Evolutionary conservation across 1,140 invertebrate genomes (phyloP).

Genomic region (Aradophagus sp.): DNA sequence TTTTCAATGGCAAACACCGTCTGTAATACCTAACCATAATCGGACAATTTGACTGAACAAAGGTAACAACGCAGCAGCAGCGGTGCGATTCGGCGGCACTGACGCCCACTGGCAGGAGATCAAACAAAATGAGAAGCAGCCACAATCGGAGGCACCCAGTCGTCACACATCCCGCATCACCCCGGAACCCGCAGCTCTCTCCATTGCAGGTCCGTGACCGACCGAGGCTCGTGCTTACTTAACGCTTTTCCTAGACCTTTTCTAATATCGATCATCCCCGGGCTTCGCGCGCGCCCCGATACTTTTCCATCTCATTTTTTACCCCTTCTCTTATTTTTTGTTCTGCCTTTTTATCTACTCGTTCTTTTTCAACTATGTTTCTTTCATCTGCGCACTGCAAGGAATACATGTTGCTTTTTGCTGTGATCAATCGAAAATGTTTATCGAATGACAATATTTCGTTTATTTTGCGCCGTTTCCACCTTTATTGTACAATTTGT

Average conservation of each 20-base stretch:
- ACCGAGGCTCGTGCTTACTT: conserved; percentile 42
- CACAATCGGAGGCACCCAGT: conserved; percentile 65
- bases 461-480: not conserved
- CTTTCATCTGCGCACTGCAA: not conserved
- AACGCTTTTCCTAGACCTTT: conserved; percentile 37
- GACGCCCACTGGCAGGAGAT: conserved; percentile 65
- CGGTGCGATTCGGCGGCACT: conserved; percentile 65
- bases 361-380: not conserved
- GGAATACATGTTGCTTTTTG: conserved; percentile 15
- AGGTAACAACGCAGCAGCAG: conserved; percentile 69
- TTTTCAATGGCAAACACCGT: conserved; percentile 30
- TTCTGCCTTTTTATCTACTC: conserved; percentile 3
- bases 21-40: conserved; percentile 59
- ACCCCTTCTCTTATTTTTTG: not conserved
- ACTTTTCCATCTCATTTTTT: conserved; percentile 11
- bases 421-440: conserved; percentile 3
- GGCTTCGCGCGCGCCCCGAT: conserved; percentile 3
- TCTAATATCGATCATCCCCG: conserved; percentile 32
- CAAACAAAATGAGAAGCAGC: conserved; percentile 69
- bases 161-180: conserved; percentile 68
- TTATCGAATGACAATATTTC: conserved; percentile 11
- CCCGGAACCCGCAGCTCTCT: conserved; percentile 78
- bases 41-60: conserved; percentile 63
- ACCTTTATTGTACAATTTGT: not conserved
- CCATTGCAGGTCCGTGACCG: conserved; percentile 74